Evolutionary conservation across 2,113 vertebrate species (phyloP).

Genomic region (Rousettus leschenaultii): DNA sequence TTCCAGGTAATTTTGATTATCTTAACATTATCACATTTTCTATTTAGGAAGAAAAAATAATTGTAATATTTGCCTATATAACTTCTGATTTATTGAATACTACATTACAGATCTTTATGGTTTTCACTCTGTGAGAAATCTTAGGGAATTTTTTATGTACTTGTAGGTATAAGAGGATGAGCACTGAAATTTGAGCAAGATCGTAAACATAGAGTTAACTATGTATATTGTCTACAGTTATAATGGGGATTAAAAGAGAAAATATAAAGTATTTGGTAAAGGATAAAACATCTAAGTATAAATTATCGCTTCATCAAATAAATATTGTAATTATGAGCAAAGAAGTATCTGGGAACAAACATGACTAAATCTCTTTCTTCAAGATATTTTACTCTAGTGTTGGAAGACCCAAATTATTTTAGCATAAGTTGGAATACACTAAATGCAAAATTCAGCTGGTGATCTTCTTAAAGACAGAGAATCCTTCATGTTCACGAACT

Average conservation of each 20-base stretch:
- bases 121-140: background rate
- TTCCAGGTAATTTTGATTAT: background rate
- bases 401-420: background rate
- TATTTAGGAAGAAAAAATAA: background rate
- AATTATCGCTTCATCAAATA: background rate
- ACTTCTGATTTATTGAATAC: background rate
- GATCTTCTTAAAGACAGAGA: background rate
- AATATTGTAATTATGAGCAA: background rate
- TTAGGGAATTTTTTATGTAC: background rate
- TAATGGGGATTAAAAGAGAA: background rate
- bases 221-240: background rate
- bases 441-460: background rate
- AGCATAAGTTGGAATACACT: background rate
- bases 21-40: background rate
- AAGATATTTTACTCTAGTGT: background rate
- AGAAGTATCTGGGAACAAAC: background rate
- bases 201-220: background rate
- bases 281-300: background rate
- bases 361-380: background rate
- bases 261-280: background rate
- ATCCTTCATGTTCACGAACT: background rate
- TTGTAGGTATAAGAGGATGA: background rate
- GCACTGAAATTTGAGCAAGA: background rate
- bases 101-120: background rate
- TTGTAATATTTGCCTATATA: background rate